Evolutionary conservation across 2,797 vertebrate genomes (phyloP).

Genomic region (Streptopelia turtur): DNA sequence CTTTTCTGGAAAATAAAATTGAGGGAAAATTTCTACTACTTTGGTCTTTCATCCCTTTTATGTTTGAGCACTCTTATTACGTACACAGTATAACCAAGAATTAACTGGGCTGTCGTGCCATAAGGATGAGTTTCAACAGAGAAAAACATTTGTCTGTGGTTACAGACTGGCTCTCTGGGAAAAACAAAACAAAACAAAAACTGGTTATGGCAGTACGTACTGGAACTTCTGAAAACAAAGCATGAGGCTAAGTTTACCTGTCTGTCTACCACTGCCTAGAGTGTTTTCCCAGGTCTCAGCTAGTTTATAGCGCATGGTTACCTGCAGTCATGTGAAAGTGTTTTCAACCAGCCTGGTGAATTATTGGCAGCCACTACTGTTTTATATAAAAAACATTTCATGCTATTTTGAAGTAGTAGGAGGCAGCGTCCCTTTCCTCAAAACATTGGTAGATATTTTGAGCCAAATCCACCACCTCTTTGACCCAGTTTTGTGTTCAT

Average conservation of each 20-base stretch:
- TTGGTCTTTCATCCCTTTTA: slow-evolving; percentile 62
- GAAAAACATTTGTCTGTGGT: slow-evolving; percentile 76
- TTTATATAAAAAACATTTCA: slow-evolving; percentile 7
- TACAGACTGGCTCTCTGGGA: slow-evolving; percentile 71
- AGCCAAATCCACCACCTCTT: background rate
- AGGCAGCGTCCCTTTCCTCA: background rate
- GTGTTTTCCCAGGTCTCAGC: slow-evolving; percentile 61
- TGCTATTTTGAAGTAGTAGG: background rate
- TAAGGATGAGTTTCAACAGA: slow-evolving; percentile 70
- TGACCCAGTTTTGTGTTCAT: background rate
- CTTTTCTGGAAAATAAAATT: slow-evolving; percentile 19
- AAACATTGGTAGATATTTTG: background rate
- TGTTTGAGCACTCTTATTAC: slow-evolving; percentile 53
- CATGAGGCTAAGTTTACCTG: slow-evolving; percentile 66
- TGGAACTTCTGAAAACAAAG: slow-evolving; percentile 71
- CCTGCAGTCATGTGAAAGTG: slow-evolving; percentile 48
- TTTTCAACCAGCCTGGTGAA: slow-evolving; percentile 34
- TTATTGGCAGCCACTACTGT: slow-evolving; percentile 18
- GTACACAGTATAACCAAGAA: slow-evolving; percentile 9
- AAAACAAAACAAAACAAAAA: slow-evolving; percentile 63
- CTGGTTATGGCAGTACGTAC: slow-evolving; percentile 61
- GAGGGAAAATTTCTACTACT: slow-evolving; percentile 66
- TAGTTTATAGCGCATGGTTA: slow-evolving; percentile 37
- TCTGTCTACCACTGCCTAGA: slow-evolving; percentile 69
- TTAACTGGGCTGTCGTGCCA: slow-evolving; percentile 57